Evolutionary conservation across 2,113 vertebrate genomes (phyloP).

Genomic region (Pygoscelis adeliae): DNA sequence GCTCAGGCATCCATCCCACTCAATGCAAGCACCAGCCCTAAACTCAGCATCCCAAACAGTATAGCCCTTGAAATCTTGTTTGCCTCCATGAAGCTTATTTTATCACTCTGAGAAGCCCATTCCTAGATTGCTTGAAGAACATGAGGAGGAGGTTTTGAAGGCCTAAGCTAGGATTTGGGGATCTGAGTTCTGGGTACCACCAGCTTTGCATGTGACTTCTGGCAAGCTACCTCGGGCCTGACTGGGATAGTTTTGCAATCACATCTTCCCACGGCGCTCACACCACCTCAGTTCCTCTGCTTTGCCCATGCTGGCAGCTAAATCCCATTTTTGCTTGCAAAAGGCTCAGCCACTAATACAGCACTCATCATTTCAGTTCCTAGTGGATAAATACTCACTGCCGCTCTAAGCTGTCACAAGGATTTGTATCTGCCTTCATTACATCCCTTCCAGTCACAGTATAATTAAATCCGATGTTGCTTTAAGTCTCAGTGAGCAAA

Average conservation of each 20-base stretch:
- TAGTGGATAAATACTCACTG: conserved; percentile 4
- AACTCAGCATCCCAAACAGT: neutral
- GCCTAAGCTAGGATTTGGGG: neutral
- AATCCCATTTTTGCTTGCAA: neutral
- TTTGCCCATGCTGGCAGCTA: neutral
- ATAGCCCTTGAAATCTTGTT: accelerated
- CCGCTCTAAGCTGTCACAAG: conserved; percentile 27
- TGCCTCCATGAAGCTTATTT: accelerated
- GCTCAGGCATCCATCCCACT: neutral
- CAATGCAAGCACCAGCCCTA: neutral
- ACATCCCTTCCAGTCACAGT: conserved; percentile 32
- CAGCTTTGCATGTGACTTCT: neutral
- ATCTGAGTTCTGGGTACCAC: neutral
- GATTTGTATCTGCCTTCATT: conserved; percentile 34
- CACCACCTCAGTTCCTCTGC: neutral
- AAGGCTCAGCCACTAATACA: neutral
- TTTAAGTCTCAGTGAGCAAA: conserved; percentile 18
- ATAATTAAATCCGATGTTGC: conserved; percentile 45
- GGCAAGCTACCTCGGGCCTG: neutral
- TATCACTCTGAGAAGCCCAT: accelerated
- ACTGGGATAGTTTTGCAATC: neutral
- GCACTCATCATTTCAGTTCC: neutral
- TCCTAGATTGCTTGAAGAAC: neutral
- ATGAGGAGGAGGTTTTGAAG: neutral
- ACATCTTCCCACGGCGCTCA: neutral